A percentile compares a stretch with the other conserved stretches of the same genome.
Evolutionary conservation across 2,888 invertebrate genomes (phyloP).

Genomic region (Acleris emargana): DNA sequence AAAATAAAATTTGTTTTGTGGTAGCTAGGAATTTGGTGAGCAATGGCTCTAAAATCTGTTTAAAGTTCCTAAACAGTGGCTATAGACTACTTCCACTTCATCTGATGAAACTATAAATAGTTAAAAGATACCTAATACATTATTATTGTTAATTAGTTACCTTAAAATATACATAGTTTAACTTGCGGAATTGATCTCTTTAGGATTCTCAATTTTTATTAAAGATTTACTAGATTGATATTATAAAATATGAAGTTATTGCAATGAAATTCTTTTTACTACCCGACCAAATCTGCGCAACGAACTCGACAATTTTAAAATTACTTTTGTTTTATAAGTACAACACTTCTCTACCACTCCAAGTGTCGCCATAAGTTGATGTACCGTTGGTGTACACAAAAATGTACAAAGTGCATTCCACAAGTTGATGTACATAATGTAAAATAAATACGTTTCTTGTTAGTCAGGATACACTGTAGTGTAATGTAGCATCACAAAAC

Average conservation of each 20-base stretch:
- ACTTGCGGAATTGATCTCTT: constrained; percentile 52
- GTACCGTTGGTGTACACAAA: constrained; percentile 19
- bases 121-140: constrained; percentile 21
- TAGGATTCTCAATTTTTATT: constrained; percentile 44
- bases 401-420: constrained; percentile 54
- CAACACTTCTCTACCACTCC: constrained; percentile 35
- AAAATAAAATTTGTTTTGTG: constrained; percentile 4
- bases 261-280: constrained; percentile 22
- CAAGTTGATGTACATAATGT: constrained; percentile 53
- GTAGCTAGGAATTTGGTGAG: constrained; percentile 8
- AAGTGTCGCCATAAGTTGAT: constrained; percentile 9
- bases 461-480: constrained; percentile 38
- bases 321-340: constrained; percentile 39
- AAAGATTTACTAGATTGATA: constrained; percentile 37
- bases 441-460: constrained; percentile 49
- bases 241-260: constrained; percentile 23
- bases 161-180: constrained; percentile 34
- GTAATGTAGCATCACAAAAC: constrained; percentile 29
- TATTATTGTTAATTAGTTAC: constrained; percentile 36
- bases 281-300: constrained; percentile 49
- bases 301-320: constrained; percentile 41
- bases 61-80: constrained; percentile 43
- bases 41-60: constrained; percentile 35
- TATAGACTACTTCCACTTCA: constrained; percentile 30
- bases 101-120: constrained; percentile 28